phyloP scores from a whole-genome alignment of 2,888 invertebrate species.

The Serripes groenlandicus region DNA sequence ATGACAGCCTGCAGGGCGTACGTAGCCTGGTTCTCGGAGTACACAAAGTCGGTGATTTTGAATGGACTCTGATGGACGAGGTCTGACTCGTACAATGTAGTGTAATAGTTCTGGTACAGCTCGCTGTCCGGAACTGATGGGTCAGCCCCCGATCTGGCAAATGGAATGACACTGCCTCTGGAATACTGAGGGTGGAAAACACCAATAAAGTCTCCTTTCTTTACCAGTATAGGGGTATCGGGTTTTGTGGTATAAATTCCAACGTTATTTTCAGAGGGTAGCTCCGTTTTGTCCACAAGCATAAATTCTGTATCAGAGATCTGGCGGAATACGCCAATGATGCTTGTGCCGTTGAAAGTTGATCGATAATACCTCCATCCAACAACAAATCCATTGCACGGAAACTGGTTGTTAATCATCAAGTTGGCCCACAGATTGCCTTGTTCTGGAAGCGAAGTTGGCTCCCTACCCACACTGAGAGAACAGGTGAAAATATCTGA shows the following conservation, averaged over 20 bases:
- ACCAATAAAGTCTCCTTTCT: slow-evolving; percentile 84
- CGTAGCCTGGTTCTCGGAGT: slow-evolving; percentile 69
- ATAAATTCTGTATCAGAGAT: slow-evolving; percentile 73
- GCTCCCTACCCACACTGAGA: slow-evolving; percentile 77
- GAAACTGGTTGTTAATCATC: slow-evolving; percentile 83
- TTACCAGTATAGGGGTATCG: slow-evolving; percentile 73
- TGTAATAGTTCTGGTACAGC: slow-evolving; percentile 79
- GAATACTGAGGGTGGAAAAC: slow-evolving; percentile 78
- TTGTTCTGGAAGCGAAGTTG: slow-evolving; percentile 72
- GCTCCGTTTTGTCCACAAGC: slow-evolving; percentile 75
- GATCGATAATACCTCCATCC: slow-evolving; percentile 82
- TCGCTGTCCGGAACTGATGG: slow-evolving; percentile 70
- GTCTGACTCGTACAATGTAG: slow-evolving; percentile 78
- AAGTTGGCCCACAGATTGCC: slow-evolving; percentile 81
- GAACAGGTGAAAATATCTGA: slow-evolving; percentile 74
- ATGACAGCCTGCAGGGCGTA: slow-evolving; percentile 80
- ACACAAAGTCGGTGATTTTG: slow-evolving; percentile 66
- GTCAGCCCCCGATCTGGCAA: slow-evolving; percentile 67
- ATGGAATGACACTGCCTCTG: slow-evolving; percentile 78
- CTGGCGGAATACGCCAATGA: slow-evolving; percentile 82
- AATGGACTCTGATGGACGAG: slow-evolving; percentile 71
- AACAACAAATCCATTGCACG: slow-evolving; percentile 80
- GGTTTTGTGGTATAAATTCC: slow-evolving; percentile 72
- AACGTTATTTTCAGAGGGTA: slow-evolving; percentile 71
- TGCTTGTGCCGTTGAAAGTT: slow-evolving; percentile 74